Percentiles rank a stretch among this genome's conserved stretches.
These are phyloP conservation scores for Heliconius ethilla DNA, from an alignment of 2,888 invertebrate species.

Conservation along the genomic window DNA sequence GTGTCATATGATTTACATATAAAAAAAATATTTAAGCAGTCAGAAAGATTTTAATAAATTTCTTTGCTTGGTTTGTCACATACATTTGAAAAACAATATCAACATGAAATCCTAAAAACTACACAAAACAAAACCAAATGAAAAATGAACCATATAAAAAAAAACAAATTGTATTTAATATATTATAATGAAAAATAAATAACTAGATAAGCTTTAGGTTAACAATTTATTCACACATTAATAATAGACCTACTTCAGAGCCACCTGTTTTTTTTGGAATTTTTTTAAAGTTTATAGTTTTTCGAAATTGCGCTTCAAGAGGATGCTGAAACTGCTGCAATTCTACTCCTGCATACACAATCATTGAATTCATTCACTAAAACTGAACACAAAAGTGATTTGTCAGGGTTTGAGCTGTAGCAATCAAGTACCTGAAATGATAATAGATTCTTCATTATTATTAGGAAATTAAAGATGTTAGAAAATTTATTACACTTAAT, in stretches of 20 bases:
- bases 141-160: neutral
- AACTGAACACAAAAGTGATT: conserved; percentile 74
- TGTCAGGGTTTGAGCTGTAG: conserved; percentile 73
- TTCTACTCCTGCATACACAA: conserved; percentile 77
- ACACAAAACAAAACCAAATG: neutral
- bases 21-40: neutral
- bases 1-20: neutral
- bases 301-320: conserved; percentile 57
- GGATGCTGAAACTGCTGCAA: conserved; percentile 68
- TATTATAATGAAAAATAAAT: conserved; percentile 32
- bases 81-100: too few species aligned
- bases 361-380: conserved; percentile 79
- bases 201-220: conserved; percentile 57
- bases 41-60: neutral
- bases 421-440: conserved; percentile 73
- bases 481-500: neutral
- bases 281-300: conserved; percentile 32
- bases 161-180: conserved; percentile 7
- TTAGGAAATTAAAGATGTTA: neutral
- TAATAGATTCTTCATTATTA: neutral
- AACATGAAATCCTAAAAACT: too few species aligned
- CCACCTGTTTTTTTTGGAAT: conserved; percentile 50
- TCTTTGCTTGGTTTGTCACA: too few species aligned
- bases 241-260: conserved; percentile 69
- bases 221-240: conserved; percentile 79